Evolutionary conservation across 2,888 invertebrate species (phyloP).

Genomic region (Orchesella flavescens): DNA sequence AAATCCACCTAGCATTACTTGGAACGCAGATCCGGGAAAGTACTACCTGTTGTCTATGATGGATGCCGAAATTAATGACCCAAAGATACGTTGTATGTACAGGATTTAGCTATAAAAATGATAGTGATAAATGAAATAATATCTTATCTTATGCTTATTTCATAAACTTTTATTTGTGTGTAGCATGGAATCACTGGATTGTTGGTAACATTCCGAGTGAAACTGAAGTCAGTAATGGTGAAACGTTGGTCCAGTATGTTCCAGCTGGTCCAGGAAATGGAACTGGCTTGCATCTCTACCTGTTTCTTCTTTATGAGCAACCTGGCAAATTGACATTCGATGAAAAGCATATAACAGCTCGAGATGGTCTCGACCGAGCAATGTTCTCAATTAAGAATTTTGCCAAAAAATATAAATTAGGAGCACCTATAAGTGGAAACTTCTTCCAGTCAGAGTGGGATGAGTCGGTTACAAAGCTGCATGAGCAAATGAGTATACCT

Average conservation of each 20-base stretch:
- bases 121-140: too few species aligned
- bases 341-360: slow-evolving; percentile 74
- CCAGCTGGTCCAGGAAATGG: slow-evolving; percentile 76
- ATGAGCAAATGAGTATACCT: slow-evolving; percentile 89
- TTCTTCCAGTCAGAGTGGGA: slow-evolving; percentile 91
- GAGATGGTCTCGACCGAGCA: slow-evolving; percentile 76
- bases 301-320: slow-evolving; percentile 76
- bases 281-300: slow-evolving; percentile 76
- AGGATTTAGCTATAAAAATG: too few species aligned
- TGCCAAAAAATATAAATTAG: slow-evolving; percentile 86
- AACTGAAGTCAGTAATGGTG: slow-evolving; percentile 76
- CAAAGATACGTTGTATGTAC: too few species aligned
- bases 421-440: slow-evolving; percentile 88
- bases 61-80: too few species aligned
- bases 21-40: slow-evolving; percentile 76
- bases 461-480: slow-evolving; percentile 89
- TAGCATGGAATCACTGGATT: slow-evolving; percentile 78
- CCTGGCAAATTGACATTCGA: slow-evolving; percentile 73
- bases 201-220: slow-evolving; percentile 77
- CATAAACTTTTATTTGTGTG: not conserved
- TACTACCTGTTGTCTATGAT: slow-evolving; percentile 86
- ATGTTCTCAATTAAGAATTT: slow-evolving; percentile 82
- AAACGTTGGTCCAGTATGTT: slow-evolving; percentile 73
- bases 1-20: slow-evolving; percentile 82
- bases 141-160: not conserved